phyloP scores from a whole-genome alignment of 2,113 vertebrate species.

The Malurus melanocephalus region DNA sequence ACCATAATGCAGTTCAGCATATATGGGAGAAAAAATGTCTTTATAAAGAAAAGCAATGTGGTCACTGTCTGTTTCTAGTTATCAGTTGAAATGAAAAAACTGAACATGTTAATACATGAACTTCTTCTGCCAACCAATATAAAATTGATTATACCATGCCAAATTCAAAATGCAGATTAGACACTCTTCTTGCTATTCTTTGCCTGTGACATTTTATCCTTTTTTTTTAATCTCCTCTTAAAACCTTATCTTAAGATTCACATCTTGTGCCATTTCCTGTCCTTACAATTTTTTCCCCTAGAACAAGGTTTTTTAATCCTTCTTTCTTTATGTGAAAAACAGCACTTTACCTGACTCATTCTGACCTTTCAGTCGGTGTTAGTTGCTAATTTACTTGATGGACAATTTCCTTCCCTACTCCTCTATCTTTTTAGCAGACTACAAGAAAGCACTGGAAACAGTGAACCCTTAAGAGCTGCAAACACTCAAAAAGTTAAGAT shows the following conservation, averaged over 20 bases:
- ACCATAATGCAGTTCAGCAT: background rate
- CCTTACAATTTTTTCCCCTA: slow-evolving; percentile 31
- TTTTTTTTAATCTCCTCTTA: slow-evolving; percentile 53
- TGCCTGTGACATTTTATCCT: slow-evolving; percentile 44
- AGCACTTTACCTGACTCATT: slow-evolving; percentile 46
- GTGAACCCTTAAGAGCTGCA: slow-evolving; percentile 3
- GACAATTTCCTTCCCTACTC: slow-evolving; percentile 52
- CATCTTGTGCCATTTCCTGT: slow-evolving; percentile 46
- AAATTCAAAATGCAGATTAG: slow-evolving; percentile 35
- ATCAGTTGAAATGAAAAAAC: background rate
- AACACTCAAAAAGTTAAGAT: slow-evolving; percentile 47
- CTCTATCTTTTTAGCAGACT: slow-evolving; percentile 22
- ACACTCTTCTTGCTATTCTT: background rate
- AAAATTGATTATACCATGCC: background rate
- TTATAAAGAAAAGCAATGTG: background rate
- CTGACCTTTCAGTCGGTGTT: slow-evolving; percentile 20
- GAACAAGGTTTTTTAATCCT: slow-evolving; percentile 43
- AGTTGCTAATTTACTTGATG: slow-evolving; percentile 57
- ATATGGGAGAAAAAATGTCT: accelerated
- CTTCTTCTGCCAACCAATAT: background rate
- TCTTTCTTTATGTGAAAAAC: slow-evolving; percentile 37
- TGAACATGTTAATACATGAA: background rate
- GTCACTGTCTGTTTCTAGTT: background rate
- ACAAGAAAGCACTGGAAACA: slow-evolving; percentile 23
- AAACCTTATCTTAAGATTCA: slow-evolving; percentile 57